phyloP scores from a whole-genome alignment of 2,113 vertebrate genomes.

The Mustela lutreola region DNA sequence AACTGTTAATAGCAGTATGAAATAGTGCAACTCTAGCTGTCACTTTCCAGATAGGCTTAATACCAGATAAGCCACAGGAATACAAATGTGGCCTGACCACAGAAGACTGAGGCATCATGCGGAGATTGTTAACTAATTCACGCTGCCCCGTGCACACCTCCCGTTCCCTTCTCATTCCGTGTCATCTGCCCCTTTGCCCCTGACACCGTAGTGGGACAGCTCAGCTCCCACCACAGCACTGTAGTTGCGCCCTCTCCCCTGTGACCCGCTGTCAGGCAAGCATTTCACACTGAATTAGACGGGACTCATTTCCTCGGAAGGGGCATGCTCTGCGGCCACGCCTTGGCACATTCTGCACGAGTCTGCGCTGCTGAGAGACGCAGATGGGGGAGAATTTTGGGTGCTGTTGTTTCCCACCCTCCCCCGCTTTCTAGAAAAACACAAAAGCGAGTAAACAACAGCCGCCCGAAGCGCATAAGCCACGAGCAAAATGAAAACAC shows the following conservation, averaged over 20 bases:
- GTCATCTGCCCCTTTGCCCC: conserved; percentile 63
- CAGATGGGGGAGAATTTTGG: background rate
- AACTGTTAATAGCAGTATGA: background rate
- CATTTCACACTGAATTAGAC: background rate
- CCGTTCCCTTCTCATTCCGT: background rate
- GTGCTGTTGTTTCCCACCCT: background rate
- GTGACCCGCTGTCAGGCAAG: background rate
- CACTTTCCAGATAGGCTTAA: background rate
- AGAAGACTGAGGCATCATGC: background rate
- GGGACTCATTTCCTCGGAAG: background rate
- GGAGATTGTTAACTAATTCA: background rate
- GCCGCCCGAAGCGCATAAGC: background rate
- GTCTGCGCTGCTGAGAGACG: fast-evolving
- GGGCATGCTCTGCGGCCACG: too few relatives aligned
- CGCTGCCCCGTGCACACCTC: background rate
- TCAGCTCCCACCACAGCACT: background rate
- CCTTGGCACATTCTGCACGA: too few relatives aligned
- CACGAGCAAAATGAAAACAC: background rate
- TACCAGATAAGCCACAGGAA: background rate
- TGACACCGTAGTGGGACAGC: background rate
- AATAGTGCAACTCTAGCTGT: background rate
- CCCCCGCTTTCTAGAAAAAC: background rate
- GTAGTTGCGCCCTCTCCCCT: background rate
- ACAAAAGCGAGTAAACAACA: background rate
- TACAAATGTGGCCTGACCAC: background rate